Conservation (phyloP, 2,888 invertebrate species). For the Nematopogon swammerdamellus region DNA sequence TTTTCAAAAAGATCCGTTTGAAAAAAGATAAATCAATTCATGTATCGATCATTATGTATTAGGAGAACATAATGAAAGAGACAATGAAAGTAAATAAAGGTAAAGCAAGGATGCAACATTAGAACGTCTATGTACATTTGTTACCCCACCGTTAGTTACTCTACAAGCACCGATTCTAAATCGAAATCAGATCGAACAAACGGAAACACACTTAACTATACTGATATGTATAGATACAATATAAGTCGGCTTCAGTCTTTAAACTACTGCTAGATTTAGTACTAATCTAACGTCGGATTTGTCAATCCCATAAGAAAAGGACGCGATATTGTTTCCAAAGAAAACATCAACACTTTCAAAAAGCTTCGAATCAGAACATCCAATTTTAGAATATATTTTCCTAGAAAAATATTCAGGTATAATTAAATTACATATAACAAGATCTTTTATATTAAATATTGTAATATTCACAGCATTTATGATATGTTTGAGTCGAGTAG, state of each 20-base stretch:
- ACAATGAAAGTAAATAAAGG: no score
- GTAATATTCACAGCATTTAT: conserved; percentile 54
- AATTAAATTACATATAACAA: conserved; percentile 42
- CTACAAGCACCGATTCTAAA: conserved; percentile 57
- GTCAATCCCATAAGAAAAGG: conserved; percentile 53
- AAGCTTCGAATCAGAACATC: conserved; percentile 45
- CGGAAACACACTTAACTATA: conserved; percentile 42
- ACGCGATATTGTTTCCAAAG: conserved; percentile 47
- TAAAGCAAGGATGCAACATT: background rate
- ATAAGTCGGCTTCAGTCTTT: conserved; percentile 46
- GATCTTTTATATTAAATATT: conserved; percentile 50
- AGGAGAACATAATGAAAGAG: no score
- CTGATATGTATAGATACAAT: conserved; percentile 41
- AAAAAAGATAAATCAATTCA: no score
- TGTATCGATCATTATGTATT: no score
- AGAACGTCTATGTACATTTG: conserved; percentile 44
- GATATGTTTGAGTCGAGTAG: conserved; percentile 50
- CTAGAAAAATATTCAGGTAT: conserved; percentile 57
- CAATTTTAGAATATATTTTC: conserved; percentile 49
- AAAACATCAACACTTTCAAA: conserved; percentile 31
- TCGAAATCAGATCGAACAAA: conserved; percentile 39
- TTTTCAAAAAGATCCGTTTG: no score
- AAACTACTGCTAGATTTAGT: conserved; percentile 51
- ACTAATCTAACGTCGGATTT: conserved; percentile 48
- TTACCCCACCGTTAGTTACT: conserved; percentile 51